These are phyloP conservation scores for Nomada lathburiana DNA, from an alignment of 2,888 invertebrate genomes.

Conservation along the genomic window DNA sequence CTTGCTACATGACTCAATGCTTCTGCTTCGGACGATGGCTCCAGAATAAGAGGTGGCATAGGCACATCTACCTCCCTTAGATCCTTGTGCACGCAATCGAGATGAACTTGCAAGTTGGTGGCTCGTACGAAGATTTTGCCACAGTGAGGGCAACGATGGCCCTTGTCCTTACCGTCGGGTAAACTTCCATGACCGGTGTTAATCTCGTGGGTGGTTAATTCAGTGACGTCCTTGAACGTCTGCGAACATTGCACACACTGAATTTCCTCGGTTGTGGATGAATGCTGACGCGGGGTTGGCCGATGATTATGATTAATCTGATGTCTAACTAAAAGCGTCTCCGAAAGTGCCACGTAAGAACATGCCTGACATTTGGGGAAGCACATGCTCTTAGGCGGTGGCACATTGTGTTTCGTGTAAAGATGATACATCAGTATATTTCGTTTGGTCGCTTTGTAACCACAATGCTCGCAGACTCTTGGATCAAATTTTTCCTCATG, in stretches of 20 bases:
- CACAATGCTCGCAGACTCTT: slow-evolving; percentile 93
- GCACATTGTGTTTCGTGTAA: slow-evolving; percentile 91
- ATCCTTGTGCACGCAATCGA: slow-evolving; percentile 79
- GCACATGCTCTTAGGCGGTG: slow-evolving; percentile 88
- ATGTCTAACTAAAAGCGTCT: slow-evolving; percentile 89
- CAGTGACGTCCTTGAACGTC: slow-evolving; percentile 74
- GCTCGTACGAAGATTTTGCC: slow-evolving; percentile 90
- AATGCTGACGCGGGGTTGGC: slow-evolving; percentile 68
- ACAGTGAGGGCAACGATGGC: slow-evolving; percentile 90
- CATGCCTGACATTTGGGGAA: slow-evolving; percentile 93
- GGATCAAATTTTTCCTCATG: slow-evolving; percentile 92
- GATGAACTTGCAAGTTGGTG: slow-evolving; percentile 85
- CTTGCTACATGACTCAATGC: slow-evolving; percentile 86
- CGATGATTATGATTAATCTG: slow-evolving; percentile 87
- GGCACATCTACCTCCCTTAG: slow-evolving; percentile 57
- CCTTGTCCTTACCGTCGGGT: slow-evolving; percentile 75
- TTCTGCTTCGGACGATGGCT: slow-evolving; percentile 86
- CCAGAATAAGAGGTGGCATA: slow-evolving; percentile 76
- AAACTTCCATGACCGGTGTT: slow-evolving; percentile 76
- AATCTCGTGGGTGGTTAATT: slow-evolving; percentile 79
- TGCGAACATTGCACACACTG: slow-evolving; percentile 78
- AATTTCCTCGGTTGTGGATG: slow-evolving; percentile 69
- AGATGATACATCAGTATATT: slow-evolving; percentile 92
- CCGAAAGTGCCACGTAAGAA: slow-evolving; percentile 90
- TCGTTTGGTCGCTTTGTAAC: slow-evolving; percentile 90